phyloP scores from a whole-genome alignment of 2,113 vertebrate genomes.

The Siniperca knerii region DNA sequence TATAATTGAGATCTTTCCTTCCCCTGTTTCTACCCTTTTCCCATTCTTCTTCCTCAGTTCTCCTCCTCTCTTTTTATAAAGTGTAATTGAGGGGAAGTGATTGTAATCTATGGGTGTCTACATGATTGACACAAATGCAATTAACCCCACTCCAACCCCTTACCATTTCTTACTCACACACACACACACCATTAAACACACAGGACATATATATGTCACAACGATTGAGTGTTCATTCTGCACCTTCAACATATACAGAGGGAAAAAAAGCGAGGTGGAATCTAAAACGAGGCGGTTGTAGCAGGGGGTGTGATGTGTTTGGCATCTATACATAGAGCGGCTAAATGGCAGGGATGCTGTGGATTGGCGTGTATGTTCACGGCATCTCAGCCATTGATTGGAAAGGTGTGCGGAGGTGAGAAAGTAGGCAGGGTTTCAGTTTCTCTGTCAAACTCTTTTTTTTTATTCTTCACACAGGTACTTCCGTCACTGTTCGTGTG shows the following conservation, averaged over 20 bases:
- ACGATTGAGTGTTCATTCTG: conserved; percentile 42
- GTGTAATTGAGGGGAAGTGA: conserved; percentile 75
- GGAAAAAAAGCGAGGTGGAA: conserved; percentile 31
- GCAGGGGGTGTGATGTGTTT: conserved; percentile 49
- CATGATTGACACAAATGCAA: conserved; percentile 71
- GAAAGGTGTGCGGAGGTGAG: not conserved
- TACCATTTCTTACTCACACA: conserved; percentile 33
- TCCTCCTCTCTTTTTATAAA: conserved; percentile 47
- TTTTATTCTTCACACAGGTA: too few relatives aligned
- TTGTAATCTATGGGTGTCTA: conserved; percentile 62
- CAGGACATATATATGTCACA: conserved; percentile 75
- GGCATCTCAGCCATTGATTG: not conserved
- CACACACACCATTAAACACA: conserved; percentile 64
- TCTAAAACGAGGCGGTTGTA: conserved; percentile 35
- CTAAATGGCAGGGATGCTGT: conserved; percentile 48
- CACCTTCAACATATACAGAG: conserved; percentile 56
- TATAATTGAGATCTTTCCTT: conserved; percentile 59
- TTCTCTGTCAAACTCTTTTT: too few relatives aligned
- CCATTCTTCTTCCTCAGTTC: conserved; percentile 40
- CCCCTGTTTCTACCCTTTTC: not conserved
- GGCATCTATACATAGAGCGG: conserved; percentile 56
- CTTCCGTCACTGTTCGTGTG: not conserved
- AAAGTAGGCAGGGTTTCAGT: not conserved
- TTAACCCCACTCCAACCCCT: conserved; percentile 17
- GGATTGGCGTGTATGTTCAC: conserved; percentile 20